Evolutionary conservation across 2,888 invertebrate species (phyloP), one percentile per base, ranked within the genome.

Genomic region (Mantis religiosa): DNA sequence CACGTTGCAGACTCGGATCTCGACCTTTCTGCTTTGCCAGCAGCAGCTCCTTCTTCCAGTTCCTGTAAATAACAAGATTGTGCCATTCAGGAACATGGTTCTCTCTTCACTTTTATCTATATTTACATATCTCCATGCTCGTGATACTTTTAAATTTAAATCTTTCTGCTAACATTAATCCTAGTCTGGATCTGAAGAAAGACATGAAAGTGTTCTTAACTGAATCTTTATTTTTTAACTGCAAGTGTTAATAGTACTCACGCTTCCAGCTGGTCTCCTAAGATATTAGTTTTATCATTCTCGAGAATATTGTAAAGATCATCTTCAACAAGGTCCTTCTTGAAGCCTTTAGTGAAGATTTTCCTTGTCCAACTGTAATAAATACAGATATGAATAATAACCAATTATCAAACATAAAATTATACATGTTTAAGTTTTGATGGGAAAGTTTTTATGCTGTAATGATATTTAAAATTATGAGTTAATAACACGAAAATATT

Each of bases 181-280:
- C 7, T 7, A 27, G 0, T 82, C 0, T n/a, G n/a, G 25, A 1
- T 4, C 9, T 83, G 25, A 82, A 82, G 12, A 25, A 82, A 82
- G 2, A 15, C 27, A 82, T 20, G 4, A 34, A 7, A 8, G 8
- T 34, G 8, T 34, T 34, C 1, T 34, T 34, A 1, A 12, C 6
- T 41, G 41, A 41, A 41, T 6, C 41, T 0, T 9, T 41, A 41
- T 41, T 1, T 41, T 41, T 1, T 12, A 12, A 41, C 41, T 41
- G 9, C 41, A 41, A 71, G 20, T 71, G 54, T 71, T 71, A 20
- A 2, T 20, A 12, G 34, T 86, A 90, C 91, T 89, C 89, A 92
- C 92, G 89, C 91, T 90, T 92, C 91, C 30, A 92, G 89, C 84
- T 83, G 88, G 47, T 91, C 91, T 1, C 91, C 91, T 14, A 92